Base-by-base conservation (phyloP, 1,140 invertebrate species). In the Antheraea pernyi region DNA sequence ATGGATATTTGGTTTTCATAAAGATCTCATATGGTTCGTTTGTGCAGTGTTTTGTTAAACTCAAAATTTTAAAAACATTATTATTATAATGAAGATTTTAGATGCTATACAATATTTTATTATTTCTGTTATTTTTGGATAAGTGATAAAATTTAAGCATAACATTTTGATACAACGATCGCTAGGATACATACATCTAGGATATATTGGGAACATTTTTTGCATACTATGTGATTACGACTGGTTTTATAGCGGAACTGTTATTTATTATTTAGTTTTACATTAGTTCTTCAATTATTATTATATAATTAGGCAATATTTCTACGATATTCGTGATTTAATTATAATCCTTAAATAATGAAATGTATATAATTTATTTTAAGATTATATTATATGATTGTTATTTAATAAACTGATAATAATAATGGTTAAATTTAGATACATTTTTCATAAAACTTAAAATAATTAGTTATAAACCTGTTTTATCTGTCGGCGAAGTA, bases 21-120 rank as follows among this genome's bases (percentile, higher is more conserved):
- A 89, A 91, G 89, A 92, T 92, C 89, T 92, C 89, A 92, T 90
- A 90, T 79, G 84, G 83, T 86, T 91, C 89, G 86, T 92, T 92
- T 92, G 89, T 91, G 89, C 83, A 92, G 89, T 90, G 87, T 92
- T 91, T 89, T 91, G 81, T 88, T 91, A 85, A 85, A 83, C 82
- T 88, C 86, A 69, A 89, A 91, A 91, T 89, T 92, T 91, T 92
- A 88, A 89, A 76, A 80, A 84, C 69, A 64, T 13, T 58, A 67
- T 59, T 65, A 70, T 22, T 71, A 74, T 86, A 88, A 86, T 81
- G 80, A 84, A 85, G 81, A 83, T 79, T 71, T 80, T 81, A 65
- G 37, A 64, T 16, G 42, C 11, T 48, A 65, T 48, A 16, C 10
- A 78, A 75, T 72, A 73, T 53, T 16, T 53, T 61, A 30, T 60